phyloP scores from a whole-genome alignment of 2,797 vertebrate species.

The Glyptemys insculpta region DNA sequence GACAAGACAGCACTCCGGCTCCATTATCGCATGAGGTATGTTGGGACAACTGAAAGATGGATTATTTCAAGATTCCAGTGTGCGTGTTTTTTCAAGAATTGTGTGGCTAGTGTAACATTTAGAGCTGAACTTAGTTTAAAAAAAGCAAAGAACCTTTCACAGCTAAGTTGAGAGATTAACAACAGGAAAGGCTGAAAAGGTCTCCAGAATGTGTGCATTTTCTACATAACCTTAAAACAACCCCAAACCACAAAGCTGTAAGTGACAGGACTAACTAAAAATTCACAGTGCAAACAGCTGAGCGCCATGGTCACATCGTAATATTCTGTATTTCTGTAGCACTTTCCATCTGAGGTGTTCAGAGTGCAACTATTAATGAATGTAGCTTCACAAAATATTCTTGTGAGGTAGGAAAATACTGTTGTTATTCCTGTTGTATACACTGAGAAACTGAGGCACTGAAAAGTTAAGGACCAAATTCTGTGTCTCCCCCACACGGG shows the following conservation, averaged over 20 bases:
- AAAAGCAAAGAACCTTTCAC: background rate
- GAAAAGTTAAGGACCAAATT: background rate
- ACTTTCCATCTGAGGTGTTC: background rate
- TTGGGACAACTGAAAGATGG: background rate
- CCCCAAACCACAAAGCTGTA: background rate
- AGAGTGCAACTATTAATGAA: background rate
- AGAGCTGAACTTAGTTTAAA: background rate
- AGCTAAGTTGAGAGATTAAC: background rate
- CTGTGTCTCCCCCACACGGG: background rate
- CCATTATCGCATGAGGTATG: conserved; percentile 96
- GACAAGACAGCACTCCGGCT: conserved; percentile 88
- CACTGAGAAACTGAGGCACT: background rate
- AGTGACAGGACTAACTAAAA: background rate
- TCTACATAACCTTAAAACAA: background rate
- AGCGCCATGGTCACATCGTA: background rate
- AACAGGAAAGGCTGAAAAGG: background rate
- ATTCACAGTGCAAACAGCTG: background rate
- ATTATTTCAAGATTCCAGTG: background rate
- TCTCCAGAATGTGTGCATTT: background rate
- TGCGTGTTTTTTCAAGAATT: background rate
- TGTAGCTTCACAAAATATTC: background rate
- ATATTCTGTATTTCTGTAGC: background rate
- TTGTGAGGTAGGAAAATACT: background rate
- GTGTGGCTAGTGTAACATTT: fast-evolving
- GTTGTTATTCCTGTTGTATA: background rate